These are phyloP conservation scores for Philopedon plagiatum DNA, from an alignment of 2,888 invertebrate species.

Conservation along the genomic window DNA sequence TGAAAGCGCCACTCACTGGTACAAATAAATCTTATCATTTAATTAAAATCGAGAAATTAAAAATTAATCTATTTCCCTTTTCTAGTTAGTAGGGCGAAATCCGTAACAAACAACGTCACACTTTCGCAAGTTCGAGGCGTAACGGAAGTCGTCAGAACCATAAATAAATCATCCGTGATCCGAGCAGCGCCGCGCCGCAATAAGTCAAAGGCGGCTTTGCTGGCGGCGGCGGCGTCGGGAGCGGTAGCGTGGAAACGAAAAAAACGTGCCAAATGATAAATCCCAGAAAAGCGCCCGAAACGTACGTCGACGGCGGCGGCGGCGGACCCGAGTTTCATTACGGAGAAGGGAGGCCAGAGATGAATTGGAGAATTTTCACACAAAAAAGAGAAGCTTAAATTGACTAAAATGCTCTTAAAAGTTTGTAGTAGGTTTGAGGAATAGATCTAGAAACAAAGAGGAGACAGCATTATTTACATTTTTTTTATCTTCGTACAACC, in stretches of 20 bases:
- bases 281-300: conserved; percentile 46
- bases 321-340: conserved; percentile 4
- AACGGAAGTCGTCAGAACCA: conserved; percentile 46
- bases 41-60: too few species aligned
- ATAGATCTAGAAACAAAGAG: too few species aligned
- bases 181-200: conserved; percentile 40
- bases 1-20: too few species aligned
- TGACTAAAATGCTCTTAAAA: too few species aligned
- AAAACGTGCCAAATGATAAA: conserved; percentile 49
- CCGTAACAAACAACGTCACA: conserved; percentile 8
- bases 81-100: neutral
- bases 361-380: conserved; percentile 6
- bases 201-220: conserved; percentile 51
- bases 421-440: too few species aligned
- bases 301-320: conserved; percentile 28
- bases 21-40: too few species aligned
- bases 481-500: too few species aligned
- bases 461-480: too few species aligned
- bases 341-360: neutral
- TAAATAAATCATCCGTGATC: conserved; percentile 49
- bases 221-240: conserved; percentile 24
- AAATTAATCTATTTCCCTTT: neutral
- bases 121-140: conserved; percentile 39
- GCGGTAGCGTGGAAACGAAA: conserved; percentile 38
- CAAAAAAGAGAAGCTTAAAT: too few species aligned